Base-by-base conservation (phyloP, 2,888 invertebrate genomes). In the Amphimallon solstitiale region DNA sequence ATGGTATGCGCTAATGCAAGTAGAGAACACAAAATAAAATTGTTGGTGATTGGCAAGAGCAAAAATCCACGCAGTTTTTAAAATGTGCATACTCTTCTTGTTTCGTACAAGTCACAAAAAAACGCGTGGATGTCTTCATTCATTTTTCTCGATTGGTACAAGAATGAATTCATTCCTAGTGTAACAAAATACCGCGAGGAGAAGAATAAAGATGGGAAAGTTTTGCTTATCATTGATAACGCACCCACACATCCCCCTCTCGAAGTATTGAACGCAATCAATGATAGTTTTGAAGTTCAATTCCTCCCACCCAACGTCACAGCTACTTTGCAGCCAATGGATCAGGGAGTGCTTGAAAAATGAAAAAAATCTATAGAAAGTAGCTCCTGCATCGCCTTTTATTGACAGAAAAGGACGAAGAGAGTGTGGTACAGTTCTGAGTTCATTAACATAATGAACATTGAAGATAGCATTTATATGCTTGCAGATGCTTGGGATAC, bases 31-130 rank as follows among this genome's bases (percentile, higher is more conserved):
- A 73, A 67, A 65, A 40, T 76, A 15, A 72, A 70, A 9, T 67
- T 75, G 48, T 63, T 75, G 21, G 34, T 75, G 15, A 74, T 78
- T 63, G 74, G 76, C 0, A 76, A 75, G 68, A 70, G 71, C 9
- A 71, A 73, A 51, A 75, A 75, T 5, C 71, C 75, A 19, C 66
- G 73, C n/a, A 73, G 73, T 49, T 74, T 75, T 29, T 74, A 74
- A 61, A 68, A 73, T 45, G 54, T 71, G 2, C 48, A 40, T 7
- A 37, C 34, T 4, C 59, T 74, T 14, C 72, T 75, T 14, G 63
- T 75, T 1, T 21, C 35, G 2, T 72, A 71, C 52, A 70, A 65
- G 62, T 23, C 46, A 10, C 72, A 73, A 46, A 54, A 51, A 12
- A 74, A 49, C 45, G 73, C 75, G 0, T 76, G 75, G 76, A 75